These are phyloP conservation scores for Otis tarda DNA, from an alignment of 2,113 vertebrate genomes.

Conservation along the genomic window DNA sequence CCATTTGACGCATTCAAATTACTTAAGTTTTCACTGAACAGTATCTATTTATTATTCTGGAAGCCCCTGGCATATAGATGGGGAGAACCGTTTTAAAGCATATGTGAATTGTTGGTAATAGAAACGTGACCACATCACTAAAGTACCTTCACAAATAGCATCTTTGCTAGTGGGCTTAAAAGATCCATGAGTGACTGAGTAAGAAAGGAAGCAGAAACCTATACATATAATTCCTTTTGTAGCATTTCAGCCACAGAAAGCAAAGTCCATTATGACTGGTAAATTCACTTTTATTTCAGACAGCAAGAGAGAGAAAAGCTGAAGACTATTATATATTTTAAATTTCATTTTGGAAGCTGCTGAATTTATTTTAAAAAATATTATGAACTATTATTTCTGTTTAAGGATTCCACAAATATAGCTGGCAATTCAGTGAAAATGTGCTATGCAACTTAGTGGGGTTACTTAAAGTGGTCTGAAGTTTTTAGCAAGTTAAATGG, in stretches of 20 bases:
- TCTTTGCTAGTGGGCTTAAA: not conserved
- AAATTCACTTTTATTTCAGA: not conserved
- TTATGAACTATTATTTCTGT: not conserved
- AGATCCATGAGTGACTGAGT: not conserved
- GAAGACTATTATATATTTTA: not conserved
- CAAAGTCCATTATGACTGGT: not conserved
- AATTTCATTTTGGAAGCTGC: not conserved
- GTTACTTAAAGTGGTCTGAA: not conserved
- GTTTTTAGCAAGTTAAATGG: not conserved
- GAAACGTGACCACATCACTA: not conserved
- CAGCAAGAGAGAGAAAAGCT: not conserved
- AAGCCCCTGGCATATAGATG: not conserved
- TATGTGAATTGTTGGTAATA: not conserved
- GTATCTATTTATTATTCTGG: not conserved
- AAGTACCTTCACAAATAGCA: not conserved
- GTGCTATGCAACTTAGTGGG: not conserved
- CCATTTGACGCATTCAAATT: accelerated
- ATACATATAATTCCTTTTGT: not conserved
- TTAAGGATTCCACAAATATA: not conserved
- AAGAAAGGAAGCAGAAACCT: not conserved
- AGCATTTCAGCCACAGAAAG: not conserved
- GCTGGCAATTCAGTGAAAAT: not conserved
- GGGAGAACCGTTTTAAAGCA: not conserved
- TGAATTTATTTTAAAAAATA: not conserved
- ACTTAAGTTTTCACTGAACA: not conserved